These are phyloP conservation scores for Chlorops oryzae DNA, from an alignment of 1,140 invertebrate species.

Conservation along the genomic window DNA sequence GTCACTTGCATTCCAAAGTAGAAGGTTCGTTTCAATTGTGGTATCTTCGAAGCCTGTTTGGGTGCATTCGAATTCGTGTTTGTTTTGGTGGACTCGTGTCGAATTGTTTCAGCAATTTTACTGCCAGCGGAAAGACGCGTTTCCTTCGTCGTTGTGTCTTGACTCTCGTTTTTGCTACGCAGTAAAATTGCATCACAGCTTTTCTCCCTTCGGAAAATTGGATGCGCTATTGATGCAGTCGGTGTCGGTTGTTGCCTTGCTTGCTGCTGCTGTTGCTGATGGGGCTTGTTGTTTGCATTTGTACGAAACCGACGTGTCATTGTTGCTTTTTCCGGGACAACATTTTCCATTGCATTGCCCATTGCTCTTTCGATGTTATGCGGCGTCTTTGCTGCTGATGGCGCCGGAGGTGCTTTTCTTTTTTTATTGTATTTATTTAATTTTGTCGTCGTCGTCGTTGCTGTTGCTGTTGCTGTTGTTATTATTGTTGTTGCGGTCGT, in stretches of 20 bases:
- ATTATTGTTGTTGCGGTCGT: constrained; percentile 1
- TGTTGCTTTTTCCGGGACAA: not conserved
- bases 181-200: constrained; percentile 24
- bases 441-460: constrained; percentile 8
- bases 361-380: not conserved
- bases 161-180: not conserved
- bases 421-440: constrained; percentile 27
- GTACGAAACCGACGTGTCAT: not conserved
- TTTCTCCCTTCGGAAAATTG: constrained; percentile 20
- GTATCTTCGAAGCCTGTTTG: constrained; percentile 45
- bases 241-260: not conserved
- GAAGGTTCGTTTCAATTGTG: constrained; percentile 59
- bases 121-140: not conserved
- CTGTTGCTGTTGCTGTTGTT: not conserved
- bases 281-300: not conserved
- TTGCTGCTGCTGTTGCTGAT: not conserved
- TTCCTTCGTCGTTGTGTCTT: not conserved
- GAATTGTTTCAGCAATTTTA: not conserved
- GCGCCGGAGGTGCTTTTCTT: constrained; percentile 23
- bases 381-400: too few relatives aligned
- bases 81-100: not conserved
- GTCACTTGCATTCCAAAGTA: constrained; percentile 67
- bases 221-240: not conserved
- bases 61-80: constrained; percentile 26
- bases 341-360: not conserved